Conservation (phyloP, 2,113 vertebrate genomes). For the Capreolus pygargus region DNA sequence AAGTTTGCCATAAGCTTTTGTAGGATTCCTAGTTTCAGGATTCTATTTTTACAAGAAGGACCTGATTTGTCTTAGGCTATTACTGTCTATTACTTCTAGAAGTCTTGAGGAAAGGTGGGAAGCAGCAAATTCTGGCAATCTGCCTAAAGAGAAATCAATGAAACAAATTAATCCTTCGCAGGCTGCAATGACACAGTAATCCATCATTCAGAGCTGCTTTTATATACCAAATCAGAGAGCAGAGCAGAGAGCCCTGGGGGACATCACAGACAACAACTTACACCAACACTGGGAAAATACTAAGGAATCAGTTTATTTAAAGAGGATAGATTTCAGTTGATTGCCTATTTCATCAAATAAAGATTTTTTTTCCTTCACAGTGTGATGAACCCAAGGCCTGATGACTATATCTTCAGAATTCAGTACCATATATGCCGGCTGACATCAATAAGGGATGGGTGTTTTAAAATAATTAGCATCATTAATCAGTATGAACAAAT, state of each 20-base stretch:
- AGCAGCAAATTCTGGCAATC: slow-evolving; percentile 99
- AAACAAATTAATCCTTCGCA: slow-evolving; percentile 99
- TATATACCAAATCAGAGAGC: slow-evolving; percentile 97
- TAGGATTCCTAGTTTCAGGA: slow-evolving; percentile 83
- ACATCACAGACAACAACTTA: slow-evolving; percentile 91
- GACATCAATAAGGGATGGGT: neutral
- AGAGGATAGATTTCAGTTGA: slow-evolving; percentile 87
- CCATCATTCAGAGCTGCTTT: slow-evolving; percentile 99
- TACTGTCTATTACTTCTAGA: slow-evolving; percentile 98
- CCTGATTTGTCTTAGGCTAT: slow-evolving; percentile 99
- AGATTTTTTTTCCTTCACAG: slow-evolving; percentile 79
- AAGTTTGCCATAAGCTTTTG: slow-evolving; percentile 69
- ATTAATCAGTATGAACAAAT: neutral
- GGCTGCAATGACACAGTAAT: slow-evolving; percentile 99
- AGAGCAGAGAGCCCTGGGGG: slow-evolving; percentile 88
- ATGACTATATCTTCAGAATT: slow-evolving; percentile 69
- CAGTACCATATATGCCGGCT: neutral
- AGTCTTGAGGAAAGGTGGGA: slow-evolving; percentile 97
- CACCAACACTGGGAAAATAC: slow-evolving; percentile 89
- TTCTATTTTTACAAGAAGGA: slow-evolving; percentile 95
- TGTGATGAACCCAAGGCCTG: slow-evolving; percentile 44
- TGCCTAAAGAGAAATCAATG: slow-evolving; percentile 99
- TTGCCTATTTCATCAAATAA: slow-evolving; percentile 84
- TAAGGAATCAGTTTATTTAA: slow-evolving; percentile 89
- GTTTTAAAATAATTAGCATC: slow-evolving; percentile 36